Base-by-base conservation (phyloP, 2,113 vertebrate species). In the Aepyceros melampus region DNA sequence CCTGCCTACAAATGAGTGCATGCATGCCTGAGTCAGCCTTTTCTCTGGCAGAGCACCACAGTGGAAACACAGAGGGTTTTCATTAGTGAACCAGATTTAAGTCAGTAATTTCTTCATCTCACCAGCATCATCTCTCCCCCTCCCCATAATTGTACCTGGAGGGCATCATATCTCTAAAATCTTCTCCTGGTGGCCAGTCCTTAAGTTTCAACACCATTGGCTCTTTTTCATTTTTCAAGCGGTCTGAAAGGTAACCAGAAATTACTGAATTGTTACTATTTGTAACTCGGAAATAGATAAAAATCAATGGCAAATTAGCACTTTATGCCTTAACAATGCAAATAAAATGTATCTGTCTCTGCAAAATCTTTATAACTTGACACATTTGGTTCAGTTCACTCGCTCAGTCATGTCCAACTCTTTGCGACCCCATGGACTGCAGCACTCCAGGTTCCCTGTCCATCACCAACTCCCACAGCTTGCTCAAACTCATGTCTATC, bases 101-200 rank as follows among this genome's bases (percentile, higher is more conserved):
- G n/a, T 81, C 74, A 82, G 13, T 62, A 79, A 55, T 16, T 29
- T 82, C n/a, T 78, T 67, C 7, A 87, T 10, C 45, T 95, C 56
- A 89, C 14, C 40, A 76, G 40, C 11, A 43, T 21, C 21, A 43
- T 21, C 23, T 53, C 51, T 49, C 2, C 31, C 47, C 15, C 21
- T 21, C 1, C 36, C 58, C 19, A 27, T 45, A 8, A 25, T 25
- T 96, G 2, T 98, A 99, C 99, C 99, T 97, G 60, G 99, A 99
- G 53, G 98, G 99, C 99, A 99, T 99, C 99, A 99, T 99, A 5
- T 99, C 99, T 98, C 99, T 98, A 97, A 99, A 99, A 90, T 99
- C 99, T 95, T 99, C 99, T 95, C 99, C 99, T 56, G 99, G 99
- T 60, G 99, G 99, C 99, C 99, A 99, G 95, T 99, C 99, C 85